A percentile compares a stretch with the other conserved stretches of the same genome.
Evolutionary conservation across 2,797 vertebrate genomes (phyloP).

Genomic region (Propithecus deckenii): DNA sequence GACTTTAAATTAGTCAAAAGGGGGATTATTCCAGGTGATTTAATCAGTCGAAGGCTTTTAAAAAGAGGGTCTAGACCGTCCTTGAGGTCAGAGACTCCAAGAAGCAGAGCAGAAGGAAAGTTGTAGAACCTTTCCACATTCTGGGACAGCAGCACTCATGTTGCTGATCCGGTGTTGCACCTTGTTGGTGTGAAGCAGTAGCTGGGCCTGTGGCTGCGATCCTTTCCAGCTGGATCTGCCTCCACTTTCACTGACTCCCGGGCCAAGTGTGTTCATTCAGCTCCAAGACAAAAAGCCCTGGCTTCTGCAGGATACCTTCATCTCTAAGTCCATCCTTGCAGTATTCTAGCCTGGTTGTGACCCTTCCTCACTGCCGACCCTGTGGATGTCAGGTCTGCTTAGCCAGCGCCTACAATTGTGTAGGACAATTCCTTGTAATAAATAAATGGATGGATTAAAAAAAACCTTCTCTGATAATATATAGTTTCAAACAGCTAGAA

Average conservation of each 20-base stretch:
- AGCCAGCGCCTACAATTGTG: background rate
- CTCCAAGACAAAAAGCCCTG: background rate
- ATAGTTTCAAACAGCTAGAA: background rate
- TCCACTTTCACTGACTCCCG: background rate
- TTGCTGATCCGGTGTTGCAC: background rate
- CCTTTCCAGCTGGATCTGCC: background rate
- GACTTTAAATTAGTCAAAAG: constrained; percentile 4
- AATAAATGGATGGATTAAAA: background rate
- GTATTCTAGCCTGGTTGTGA: background rate
- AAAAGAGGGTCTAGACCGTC: background rate
- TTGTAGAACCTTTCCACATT: background rate
- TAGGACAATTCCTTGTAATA: background rate
- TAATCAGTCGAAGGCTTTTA: background rate
- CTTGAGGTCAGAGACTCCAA: background rate
- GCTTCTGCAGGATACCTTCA: background rate
- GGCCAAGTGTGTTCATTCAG: background rate
- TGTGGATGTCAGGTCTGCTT: background rate
- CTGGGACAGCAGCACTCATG: background rate
- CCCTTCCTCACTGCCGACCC: background rate
- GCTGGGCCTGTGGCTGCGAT: background rate
- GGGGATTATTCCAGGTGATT: background rate
- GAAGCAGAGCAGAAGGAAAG: background rate
- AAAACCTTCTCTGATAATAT: background rate
- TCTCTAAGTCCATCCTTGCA: background rate
- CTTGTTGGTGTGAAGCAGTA: background rate